Percentiles rank a stretch among this genome's conserved stretches.
phyloP scores from a whole-genome alignment of 1,140 invertebrate species.

The Lucilia sericata region DNA sequence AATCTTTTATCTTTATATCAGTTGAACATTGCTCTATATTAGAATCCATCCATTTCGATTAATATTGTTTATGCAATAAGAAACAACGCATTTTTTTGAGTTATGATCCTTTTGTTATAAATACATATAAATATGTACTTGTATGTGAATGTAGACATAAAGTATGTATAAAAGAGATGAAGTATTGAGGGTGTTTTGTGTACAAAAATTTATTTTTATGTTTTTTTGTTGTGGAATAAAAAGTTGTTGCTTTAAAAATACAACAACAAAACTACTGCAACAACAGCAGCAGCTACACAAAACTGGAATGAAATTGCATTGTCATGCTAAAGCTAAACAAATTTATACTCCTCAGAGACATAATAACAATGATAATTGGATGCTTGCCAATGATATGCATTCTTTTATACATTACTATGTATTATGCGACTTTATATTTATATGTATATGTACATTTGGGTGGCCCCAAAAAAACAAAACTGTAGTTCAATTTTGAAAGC shows the following conservation, averaged over 20 bases:
- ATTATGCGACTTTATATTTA: too few species aligned
- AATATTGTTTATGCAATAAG: too few species aligned
- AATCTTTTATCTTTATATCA: too few species aligned
- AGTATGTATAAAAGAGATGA: neutral
- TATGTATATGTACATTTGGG: too few species aligned
- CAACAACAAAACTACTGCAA: neutral
- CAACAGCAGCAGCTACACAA: neutral
- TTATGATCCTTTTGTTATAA: too few species aligned
- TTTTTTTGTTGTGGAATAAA: neutral
- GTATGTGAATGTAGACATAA: neutral
- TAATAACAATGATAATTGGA: constrained; percentile 41
- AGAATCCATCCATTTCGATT: too few species aligned
- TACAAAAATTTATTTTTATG: neutral
- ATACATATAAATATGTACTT: too few species aligned
- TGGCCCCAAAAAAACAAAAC: too few species aligned
- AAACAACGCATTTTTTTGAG: too few species aligned
- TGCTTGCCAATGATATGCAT: constrained; percentile 39
- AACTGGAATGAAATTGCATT: constrained; percentile 38
- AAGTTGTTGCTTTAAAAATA: constrained; percentile 36
- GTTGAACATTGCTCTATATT: too few species aligned
- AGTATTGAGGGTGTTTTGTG: neutral
- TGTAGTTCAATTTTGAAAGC: too few species aligned
- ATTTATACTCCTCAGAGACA: constrained; percentile 37
- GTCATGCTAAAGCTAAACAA: constrained; percentile 35
- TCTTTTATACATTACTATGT: constrained; percentile 15